phyloP scores from a whole-genome alignment of 2,888 invertebrate species.

The Dermolepida albohirtum region DNA sequence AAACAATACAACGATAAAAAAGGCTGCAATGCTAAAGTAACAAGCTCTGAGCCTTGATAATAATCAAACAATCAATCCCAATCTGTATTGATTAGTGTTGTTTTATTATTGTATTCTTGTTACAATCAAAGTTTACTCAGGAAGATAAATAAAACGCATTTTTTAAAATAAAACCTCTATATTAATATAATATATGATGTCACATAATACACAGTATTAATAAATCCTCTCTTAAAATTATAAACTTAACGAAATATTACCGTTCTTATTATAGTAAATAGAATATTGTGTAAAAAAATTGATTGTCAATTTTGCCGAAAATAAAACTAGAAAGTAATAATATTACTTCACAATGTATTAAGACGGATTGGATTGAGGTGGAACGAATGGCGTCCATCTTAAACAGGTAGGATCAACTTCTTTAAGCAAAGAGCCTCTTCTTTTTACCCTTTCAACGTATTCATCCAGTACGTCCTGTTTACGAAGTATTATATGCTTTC shows the following conservation, averaged over 20 bases:
- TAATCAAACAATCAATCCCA: no score
- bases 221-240: background rate
- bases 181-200: slow-evolving; percentile 16
- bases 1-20: no score
- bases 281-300: slow-evolving; percentile 11
- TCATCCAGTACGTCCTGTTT: slow-evolving; percentile 96
- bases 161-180: slow-evolving; percentile 4
- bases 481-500: slow-evolving; percentile 95
- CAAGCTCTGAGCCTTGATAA: no score
- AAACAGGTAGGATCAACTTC: slow-evolving; percentile 89
- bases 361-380: slow-evolving; percentile 69
- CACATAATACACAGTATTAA: slow-evolving; percentile 39
- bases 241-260: background rate
- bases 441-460: slow-evolving; percentile 85
- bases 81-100: no score
- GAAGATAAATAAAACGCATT: slow-evolving; percentile 5
- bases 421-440: slow-evolving; percentile 80
- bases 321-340: background rate
- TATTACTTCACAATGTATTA: slow-evolving; percentile 46
- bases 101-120: no score
- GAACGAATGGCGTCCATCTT: slow-evolving; percentile 87
- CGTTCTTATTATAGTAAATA: background rate
- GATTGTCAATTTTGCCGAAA: slow-evolving; percentile 19
- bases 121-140: no score
- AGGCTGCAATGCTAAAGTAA: no score